phyloP scores from a whole-genome alignment of 2,797 vertebrate species.

The Benthosema pterotum region DNA sequence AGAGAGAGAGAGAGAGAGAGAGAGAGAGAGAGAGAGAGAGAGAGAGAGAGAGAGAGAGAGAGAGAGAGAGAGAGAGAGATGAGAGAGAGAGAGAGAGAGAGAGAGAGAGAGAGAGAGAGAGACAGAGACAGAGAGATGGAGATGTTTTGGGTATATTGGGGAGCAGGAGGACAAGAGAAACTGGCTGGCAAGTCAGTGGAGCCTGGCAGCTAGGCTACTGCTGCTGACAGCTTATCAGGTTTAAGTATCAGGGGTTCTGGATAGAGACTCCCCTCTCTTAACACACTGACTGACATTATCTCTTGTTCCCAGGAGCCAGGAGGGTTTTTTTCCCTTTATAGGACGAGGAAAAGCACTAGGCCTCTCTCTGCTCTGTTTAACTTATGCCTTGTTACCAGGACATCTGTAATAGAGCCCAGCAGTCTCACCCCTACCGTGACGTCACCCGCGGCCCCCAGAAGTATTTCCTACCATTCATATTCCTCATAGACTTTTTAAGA shows the following conservation, averaged over 20 bases:
- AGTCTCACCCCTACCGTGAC: too few relatives aligned
- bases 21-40: slow-evolving; percentile 3
- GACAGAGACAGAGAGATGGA: slow-evolving; percentile 1
- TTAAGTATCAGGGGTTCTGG: slow-evolving; percentile 33
- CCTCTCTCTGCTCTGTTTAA: too few relatives aligned
- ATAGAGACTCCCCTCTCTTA: slow-evolving; percentile 26
- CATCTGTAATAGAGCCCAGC: too few relatives aligned
- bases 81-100: too few relatives aligned
- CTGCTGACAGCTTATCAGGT: slow-evolving; percentile 41
- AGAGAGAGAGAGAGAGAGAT: background rate
- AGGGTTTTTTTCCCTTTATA: slow-evolving; percentile 19
- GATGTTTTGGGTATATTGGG: background rate
- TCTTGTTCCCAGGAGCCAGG: slow-evolving; percentile 6
- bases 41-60: background rate
- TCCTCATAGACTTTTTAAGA: too few relatives aligned
- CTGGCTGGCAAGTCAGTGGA: slow-evolving; percentile 7
- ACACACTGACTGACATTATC: slow-evolving; percentile 48
- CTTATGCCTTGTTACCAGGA: slow-evolving; percentile 19
- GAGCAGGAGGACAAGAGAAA: slow-evolving; percentile 8
- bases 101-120: background rate
- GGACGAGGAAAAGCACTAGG: too few relatives aligned
- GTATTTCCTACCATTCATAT: too few relatives aligned
- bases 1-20: background rate
- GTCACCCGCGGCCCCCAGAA: too few relatives aligned
- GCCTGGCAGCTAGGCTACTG: slow-evolving; percentile 10